These are phyloP conservation scores for Elephas maximus DNA, from an alignment of 2,113 vertebrate genomes.

Conservation along the genomic window DNA sequence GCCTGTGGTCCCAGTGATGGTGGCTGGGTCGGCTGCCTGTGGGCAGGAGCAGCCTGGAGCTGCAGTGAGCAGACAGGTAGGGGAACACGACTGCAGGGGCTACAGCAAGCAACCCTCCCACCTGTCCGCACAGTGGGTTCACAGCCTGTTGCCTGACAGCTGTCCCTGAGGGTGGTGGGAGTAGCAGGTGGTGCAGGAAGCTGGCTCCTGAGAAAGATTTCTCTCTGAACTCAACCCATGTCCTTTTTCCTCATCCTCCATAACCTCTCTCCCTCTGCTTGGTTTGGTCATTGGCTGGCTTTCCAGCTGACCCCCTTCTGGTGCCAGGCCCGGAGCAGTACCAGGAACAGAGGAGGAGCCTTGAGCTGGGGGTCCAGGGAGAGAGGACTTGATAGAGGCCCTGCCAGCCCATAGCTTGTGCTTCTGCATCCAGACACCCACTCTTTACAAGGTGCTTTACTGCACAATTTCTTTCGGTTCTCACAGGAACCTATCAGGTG, in stretches of 20 bases:
- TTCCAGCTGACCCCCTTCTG: background rate
- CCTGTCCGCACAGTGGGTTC: background rate
- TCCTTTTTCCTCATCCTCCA: background rate
- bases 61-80: background rate
- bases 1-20: background rate
- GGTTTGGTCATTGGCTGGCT: background rate
- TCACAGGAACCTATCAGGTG: background rate
- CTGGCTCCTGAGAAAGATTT: too few relatives aligned
- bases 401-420: accelerated
- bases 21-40: accelerated
- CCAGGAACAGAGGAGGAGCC: background rate
- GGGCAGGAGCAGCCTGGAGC: background rate
- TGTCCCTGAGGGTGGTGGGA: background rate
- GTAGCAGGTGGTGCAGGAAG: background rate
- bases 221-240: background rate
- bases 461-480: background rate
- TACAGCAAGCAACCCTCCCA: background rate
- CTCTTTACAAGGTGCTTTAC: background rate
- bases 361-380: background rate
- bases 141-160: background rate
- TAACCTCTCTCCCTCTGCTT: background rate
- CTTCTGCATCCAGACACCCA: background rate
- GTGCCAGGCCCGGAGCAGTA: background rate
- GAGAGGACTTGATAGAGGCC: background rate
- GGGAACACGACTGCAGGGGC: accelerated